phyloP scores from a whole-genome alignment of 2,113 vertebrate genomes.

The Sebastes fasciatus region DNA sequence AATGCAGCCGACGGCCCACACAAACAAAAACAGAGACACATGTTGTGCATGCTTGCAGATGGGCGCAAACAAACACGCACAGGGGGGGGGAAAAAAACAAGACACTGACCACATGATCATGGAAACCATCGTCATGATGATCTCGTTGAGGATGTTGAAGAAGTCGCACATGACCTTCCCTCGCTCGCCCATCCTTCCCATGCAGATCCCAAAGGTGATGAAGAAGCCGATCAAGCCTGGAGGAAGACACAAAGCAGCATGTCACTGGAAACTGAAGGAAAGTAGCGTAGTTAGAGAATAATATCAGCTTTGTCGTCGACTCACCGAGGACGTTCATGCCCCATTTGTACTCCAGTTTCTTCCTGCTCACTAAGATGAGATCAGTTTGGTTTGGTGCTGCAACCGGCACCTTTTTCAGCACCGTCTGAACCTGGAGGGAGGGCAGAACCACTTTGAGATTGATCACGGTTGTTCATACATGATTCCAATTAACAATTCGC shows the following conservation, averaged over 20 bases:
- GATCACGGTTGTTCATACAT: background rate
- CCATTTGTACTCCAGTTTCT: constrained; percentile 87
- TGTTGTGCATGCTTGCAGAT: background rate
- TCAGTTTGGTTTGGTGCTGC: constrained; percentile 74
- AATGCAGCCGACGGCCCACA: constrained; percentile 23
- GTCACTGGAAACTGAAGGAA: background rate
- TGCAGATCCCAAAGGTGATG: constrained; percentile 88
- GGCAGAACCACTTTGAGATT: background rate
- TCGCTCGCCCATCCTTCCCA: constrained; percentile 87
- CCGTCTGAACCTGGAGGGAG: constrained; percentile 85
- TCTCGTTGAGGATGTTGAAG: constrained; percentile 91
- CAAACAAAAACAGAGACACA: constrained; percentile 57
- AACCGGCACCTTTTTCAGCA: constrained; percentile 79
- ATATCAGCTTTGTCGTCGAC: constrained; percentile 1
- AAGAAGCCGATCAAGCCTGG: constrained; percentile 90
- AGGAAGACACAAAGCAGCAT: constrained; percentile 21
- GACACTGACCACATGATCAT: constrained; percentile 89
- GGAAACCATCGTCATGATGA: constrained; percentile 90
- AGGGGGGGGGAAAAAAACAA: background rate
- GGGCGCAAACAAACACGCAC: background rate
- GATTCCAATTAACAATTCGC: too few species aligned
- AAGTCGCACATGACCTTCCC: constrained; percentile 87
- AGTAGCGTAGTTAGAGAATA: background rate
- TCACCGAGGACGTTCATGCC: constrained; percentile 91
- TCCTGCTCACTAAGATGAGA: constrained; percentile 76